These are phyloP conservation scores for Denticeps clupeoides DNA, from an alignment of 2,797 vertebrate genomes.

Conservation along the genomic window DNA sequence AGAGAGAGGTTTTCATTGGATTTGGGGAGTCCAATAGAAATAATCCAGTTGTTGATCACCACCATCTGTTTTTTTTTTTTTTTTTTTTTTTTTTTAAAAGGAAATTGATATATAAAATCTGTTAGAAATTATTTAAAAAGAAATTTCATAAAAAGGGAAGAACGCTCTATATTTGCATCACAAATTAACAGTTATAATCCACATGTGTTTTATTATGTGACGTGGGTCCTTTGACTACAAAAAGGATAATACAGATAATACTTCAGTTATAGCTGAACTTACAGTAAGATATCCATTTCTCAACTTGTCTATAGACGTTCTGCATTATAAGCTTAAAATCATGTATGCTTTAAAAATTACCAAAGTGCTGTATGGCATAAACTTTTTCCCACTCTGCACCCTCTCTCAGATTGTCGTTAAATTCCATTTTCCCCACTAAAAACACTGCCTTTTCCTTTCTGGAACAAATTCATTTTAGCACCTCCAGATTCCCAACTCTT, in stretches of 20 bases:
- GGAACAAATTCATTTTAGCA: background rate
- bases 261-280: conserved; percentile 25
- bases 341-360: conserved; percentile 58
- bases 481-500: background rate
- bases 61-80: too few relatives aligned
- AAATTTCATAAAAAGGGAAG: too few relatives aligned
- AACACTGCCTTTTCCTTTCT: background rate
- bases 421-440: background rate
- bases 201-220: conserved; percentile 19
- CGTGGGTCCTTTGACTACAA: conserved; percentile 13
- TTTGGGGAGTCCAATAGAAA: too few relatives aligned
- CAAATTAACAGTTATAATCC: too few relatives aligned
- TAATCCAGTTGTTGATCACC: too few relatives aligned
- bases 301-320: conserved; percentile 41
- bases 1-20: too few relatives aligned
- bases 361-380: conserved; percentile 66
- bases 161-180: too few relatives aligned
- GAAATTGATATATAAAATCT: too few relatives aligned
- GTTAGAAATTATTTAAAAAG: too few relatives aligned
- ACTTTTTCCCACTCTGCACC: conserved; percentile 41
- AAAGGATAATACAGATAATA: conserved; percentile 25
- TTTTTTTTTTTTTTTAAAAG: too few relatives aligned
- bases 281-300: conserved; percentile 59
- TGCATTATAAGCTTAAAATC: conserved; percentile 43
- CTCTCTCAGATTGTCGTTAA: conserved; percentile 61